phyloP scores from a whole-genome alignment of 2,797 vertebrate species.

The Tinamus major region DNA sequence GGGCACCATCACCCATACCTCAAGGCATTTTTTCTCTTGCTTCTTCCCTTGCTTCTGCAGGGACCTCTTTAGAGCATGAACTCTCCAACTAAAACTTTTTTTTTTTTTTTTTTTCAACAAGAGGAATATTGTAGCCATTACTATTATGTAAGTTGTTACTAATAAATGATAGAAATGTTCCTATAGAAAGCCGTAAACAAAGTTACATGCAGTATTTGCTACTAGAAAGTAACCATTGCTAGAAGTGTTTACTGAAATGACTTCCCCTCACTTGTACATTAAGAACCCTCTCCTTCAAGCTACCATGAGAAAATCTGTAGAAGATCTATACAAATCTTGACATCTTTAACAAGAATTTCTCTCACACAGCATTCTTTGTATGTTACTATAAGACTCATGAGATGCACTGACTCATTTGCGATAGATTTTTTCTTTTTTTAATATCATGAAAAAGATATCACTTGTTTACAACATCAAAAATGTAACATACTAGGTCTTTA shows the following conservation, averaged over 20 bases:
- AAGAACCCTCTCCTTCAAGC: not conserved
- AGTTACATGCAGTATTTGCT: not conserved
- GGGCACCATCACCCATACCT: not conserved
- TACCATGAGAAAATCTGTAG: not conserved
- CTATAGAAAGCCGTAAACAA: not conserved
- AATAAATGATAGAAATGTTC: not conserved
- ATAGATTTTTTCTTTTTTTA: not conserved
- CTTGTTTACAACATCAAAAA: not conserved
- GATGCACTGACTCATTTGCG: not conserved
- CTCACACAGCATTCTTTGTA: not conserved
- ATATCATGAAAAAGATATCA: not conserved
- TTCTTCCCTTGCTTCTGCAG: not conserved
- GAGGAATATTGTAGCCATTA: not conserved
- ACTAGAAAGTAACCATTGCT: not conserved
- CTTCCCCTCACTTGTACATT: fast-evolving
- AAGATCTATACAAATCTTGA: not conserved
- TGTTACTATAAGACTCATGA: not conserved
- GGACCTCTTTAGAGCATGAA: not conserved
- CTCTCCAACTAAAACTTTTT: not conserved
- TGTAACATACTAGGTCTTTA: not conserved
- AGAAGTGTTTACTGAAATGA: fast-evolving
- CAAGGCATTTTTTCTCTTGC: not conserved
- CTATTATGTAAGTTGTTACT: not conserved
- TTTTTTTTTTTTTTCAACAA: not conserved
- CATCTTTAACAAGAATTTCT: not conserved